Evolutionary conservation across 2,113 vertebrate species (phyloP), one percentile per base, ranked within the genome.

Genomic region (Platysternon megacephalum): DNA sequence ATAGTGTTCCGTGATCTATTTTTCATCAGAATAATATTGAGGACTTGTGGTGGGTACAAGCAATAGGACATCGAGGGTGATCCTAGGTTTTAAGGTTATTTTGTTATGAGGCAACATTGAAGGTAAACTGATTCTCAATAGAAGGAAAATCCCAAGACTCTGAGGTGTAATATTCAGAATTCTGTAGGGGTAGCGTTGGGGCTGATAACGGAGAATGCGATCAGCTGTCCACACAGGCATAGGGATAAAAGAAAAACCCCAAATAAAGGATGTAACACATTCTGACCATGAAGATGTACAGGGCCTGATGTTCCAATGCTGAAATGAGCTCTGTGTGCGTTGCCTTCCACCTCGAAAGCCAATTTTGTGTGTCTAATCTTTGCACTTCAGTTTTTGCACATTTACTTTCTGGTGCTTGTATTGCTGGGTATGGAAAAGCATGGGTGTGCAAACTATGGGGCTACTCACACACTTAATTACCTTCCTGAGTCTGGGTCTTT

Each of bases 21-120:
- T 93, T 91, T 91, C 94, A 90, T 93, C 87, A 84, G 90, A 95
- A 96, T 82, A 78, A 81, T 90, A 96, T 93, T 95, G 90, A 92
- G 53, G 83, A 91, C 85, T 78, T 79, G 80, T 76, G 81, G 78
- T 79, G 94, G 89, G 81, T 58, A 81, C 88, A 61, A 83, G 85
- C 95, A 93, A 93, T 85, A 90, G 87, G 87, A 86, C 56, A 78
- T 74, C 87, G 19, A 0, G 14, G 85, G 92, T 84, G 93, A 93
- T 17, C n/a, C 17, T n/a, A 21, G 9, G 17, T 39, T 72, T 72
- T n/a, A 72, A 21, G n/a, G n/a, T 5, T 72, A 21, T 72, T 72
- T 72, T 61, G 29, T 68, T 39, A 72, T 8, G 19, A 72, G 35
- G 35, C 61, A 65, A 68, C 35, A 72, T 1, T 72, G 19, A 72